Base-by-base conservation (phyloP, 2,888 invertebrate species). In the Scaptomyza polygonia region DNA sequence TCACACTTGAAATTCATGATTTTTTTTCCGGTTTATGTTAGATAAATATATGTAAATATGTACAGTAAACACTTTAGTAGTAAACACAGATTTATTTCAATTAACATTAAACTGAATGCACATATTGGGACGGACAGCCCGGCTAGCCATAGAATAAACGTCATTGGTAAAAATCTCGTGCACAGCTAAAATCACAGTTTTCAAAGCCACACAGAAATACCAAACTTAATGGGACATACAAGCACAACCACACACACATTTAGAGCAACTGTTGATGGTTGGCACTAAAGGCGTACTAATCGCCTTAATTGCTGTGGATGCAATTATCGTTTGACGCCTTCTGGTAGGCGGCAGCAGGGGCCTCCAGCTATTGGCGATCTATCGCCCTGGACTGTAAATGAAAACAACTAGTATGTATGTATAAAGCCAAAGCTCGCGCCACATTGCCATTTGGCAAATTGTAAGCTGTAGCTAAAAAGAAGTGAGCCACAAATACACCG, bases 251-350 rank as follows among this genome's bases (percentile, higher is more conserved):
- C 47, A 64, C 49, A 53, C 48, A 14, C 34, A 14, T 14, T 36
- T 11, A 58, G 32, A 32, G 43, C 18, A 54, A 71, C 69, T 75
- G 72, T 86, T 86, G 84, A 85, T 86, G 80, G 81, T 66, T 74
- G 82, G 78, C 84, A 72, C 80, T 85, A 86, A 88, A 81, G 81
- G 77, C 71, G 85, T 65, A 85, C 87, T 86, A 86, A 88, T 88
- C 82, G 82, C 80, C 67, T 87, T 86, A 88, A 86, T 86, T 86
- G 88, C 80, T 87, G 56, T 85, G 82, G 87, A 71, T 72, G 82
- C 86, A 85, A 86, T 86, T 86, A 88, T 86, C 85, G 70, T 67
- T 74, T 75, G 69, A 74, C 78, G 86, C 83, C 74, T 71, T 49
- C 69, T 56, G 52, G 52, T 53, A 39, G 34, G 42, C 25, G 30